A percentile compares a stretch with the other conserved stretches of the same genome.
These are phyloP conservation scores for Didymodactylos carnosus DNA, from an alignment of 2,888 invertebrate species.

Conservation along the genomic window DNA sequence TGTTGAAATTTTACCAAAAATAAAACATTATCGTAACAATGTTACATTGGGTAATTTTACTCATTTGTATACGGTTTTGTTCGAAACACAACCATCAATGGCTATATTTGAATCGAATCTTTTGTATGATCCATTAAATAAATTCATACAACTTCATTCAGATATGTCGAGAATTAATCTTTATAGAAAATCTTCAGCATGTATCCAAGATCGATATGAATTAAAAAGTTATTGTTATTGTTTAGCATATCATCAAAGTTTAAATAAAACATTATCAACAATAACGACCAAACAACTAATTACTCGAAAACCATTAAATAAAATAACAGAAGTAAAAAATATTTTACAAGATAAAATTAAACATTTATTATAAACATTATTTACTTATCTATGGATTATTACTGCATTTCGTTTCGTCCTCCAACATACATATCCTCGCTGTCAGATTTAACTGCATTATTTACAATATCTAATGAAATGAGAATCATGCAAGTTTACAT, in stretches of 20 bases:
- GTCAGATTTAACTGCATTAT: too few relatives aligned
- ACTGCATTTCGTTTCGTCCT: too few relatives aligned
- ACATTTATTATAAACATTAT: too few relatives aligned
- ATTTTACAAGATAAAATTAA: too few relatives aligned
- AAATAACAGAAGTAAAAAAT: too few relatives aligned
- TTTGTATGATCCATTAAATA: not conserved
- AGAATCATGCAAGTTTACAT: too few relatives aligned
- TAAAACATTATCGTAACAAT: not conserved
- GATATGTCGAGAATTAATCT: constrained; percentile 3
- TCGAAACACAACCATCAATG: not conserved
- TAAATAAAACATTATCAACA: not conserved
- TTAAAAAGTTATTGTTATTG: constrained; percentile 9
- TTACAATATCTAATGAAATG: too few relatives aligned
- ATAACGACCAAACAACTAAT: not conserved
- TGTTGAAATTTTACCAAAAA: not conserved
- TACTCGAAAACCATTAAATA: too few relatives aligned
- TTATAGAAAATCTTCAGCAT: constrained; percentile 5
- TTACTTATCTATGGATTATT: too few relatives aligned
- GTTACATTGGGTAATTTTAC: not conserved
- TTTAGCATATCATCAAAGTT: not conserved
- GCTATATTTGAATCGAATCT: not conserved
- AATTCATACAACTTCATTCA: not conserved
- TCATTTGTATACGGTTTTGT: not conserved
- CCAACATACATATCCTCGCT: too few relatives aligned
- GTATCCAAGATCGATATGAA: constrained; percentile 4